A percentile compares a stretch with the other conserved stretches of the same genome.
These are phyloP conservation scores for Ondatra zibethicus DNA, from an alignment of 2,113 vertebrate species.

Conservation along the genomic window DNA sequence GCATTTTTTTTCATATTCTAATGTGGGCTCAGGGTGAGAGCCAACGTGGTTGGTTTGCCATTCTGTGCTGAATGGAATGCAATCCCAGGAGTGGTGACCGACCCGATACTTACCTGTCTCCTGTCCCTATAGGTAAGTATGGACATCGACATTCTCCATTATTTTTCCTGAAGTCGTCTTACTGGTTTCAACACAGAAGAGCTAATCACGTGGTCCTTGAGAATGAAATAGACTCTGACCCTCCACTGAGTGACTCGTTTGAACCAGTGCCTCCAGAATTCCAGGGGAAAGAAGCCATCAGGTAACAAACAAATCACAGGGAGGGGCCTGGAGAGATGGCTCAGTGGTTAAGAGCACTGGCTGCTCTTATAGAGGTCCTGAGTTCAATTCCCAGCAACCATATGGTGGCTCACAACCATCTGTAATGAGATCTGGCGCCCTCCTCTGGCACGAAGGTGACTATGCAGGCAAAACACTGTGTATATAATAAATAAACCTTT, in stretches of 20 bases:
- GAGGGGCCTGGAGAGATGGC: too few relatives aligned
- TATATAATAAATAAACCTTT: too few relatives aligned
- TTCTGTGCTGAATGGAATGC: neutral
- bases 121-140: slow-evolving; percentile 88
- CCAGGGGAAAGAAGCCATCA: slow-evolving; percentile 93
- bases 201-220: slow-evolving; percentile 79
- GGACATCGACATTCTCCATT: slow-evolving; percentile 86
- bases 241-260: slow-evolving; percentile 76
- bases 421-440: too few relatives aligned
- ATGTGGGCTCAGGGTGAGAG: neutral
- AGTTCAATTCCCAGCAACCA: too few relatives aligned
- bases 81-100: neutral
- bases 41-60: neutral
- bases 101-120: neutral
- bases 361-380: too few relatives aligned
- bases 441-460: too few relatives aligned
- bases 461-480: too few relatives aligned
- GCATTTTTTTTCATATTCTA: too few relatives aligned
- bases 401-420: too few relatives aligned
- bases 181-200: slow-evolving; percentile 88
- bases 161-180: slow-evolving; percentile 93
- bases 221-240: slow-evolving; percentile 79
- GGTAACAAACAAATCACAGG: slow-evolving; percentile 81
- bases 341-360: too few relatives aligned
- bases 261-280: slow-evolving; percentile 91